phyloP scores from a whole-genome alignment of 2,888 invertebrate species.

The Leptopilina syphax region DNA sequence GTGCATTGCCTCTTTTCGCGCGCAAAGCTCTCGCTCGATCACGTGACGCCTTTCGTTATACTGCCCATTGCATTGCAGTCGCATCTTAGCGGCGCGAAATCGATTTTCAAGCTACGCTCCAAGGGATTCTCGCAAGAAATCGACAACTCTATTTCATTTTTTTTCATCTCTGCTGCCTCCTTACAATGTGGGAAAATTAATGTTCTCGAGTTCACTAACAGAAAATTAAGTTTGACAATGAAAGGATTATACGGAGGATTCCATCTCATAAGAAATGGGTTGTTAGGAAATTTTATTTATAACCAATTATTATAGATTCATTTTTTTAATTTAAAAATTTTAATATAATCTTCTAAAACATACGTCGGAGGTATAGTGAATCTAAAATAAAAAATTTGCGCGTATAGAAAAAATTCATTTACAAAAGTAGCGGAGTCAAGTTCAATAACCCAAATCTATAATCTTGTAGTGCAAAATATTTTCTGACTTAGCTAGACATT shows the following conservation, averaged over 20 bases:
- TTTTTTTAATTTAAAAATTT: no score
- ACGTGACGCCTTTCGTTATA: constrained; percentile 40
- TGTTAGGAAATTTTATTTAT: neutral
- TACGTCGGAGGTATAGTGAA: no score
- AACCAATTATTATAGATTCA: no score
- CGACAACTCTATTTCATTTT: neutral
- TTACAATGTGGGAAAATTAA: constrained; percentile 16
- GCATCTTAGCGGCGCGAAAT: constrained; percentile 29
- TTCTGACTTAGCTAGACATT: no score
- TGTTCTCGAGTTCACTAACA: neutral
- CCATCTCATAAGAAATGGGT: neutral
- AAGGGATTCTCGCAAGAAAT: constrained; percentile 9
- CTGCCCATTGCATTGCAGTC: neutral
- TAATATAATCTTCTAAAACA: no score
- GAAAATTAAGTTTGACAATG: neutral
- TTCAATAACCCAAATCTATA: no score
- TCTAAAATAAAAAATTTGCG: no score
- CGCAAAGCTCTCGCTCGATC: constrained; percentile 32
- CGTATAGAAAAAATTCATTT: no score
- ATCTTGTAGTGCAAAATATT: no score
- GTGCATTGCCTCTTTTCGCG: neutral
- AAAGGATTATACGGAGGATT: neutral
- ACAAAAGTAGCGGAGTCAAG: no score
- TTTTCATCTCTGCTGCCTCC: neutral
- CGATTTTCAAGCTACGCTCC: constrained; percentile 37